Percentiles rank a stretch among this genome's conserved stretches.
Evolutionary conservation across 1,140 invertebrate genomes (phyloP).

Genomic region (Idris sp.): DNA sequence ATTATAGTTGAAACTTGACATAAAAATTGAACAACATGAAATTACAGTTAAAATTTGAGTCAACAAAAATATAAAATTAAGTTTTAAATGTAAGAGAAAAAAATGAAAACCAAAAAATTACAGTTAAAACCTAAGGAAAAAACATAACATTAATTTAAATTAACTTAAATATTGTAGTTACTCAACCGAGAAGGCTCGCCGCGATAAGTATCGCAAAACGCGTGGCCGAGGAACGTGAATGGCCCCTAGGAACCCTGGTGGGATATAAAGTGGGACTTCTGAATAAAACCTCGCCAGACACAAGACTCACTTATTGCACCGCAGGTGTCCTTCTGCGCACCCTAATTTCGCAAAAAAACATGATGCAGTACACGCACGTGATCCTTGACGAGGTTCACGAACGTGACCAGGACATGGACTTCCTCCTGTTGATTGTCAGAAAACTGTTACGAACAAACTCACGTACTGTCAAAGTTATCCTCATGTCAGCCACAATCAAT

Average conservation of each 20-base stretch:
- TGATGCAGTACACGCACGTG: slow-evolving; percentile 86
- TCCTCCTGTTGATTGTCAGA: slow-evolving; percentile 90
- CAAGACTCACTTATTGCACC: slow-evolving; percentile 92
- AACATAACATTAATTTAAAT: not conserved
- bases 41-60: too few species aligned
- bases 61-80: too few species aligned
- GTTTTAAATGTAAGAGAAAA: too few species aligned
- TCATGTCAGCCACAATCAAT: slow-evolving; percentile 93
- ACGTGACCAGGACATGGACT: slow-evolving; percentile 94
- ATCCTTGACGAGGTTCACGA: slow-evolving; percentile 96
- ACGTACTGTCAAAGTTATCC: slow-evolving; percentile 85
- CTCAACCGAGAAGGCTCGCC: slow-evolving; percentile 94
- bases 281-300: slow-evolving; percentile 87
- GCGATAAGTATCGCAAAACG: slow-evolving; percentile 94
- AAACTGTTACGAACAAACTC: slow-evolving; percentile 87
- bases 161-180: slow-evolving; percentile 79
- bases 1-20: too few species aligned
- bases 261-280: slow-evolving; percentile 92
- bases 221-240: slow-evolving; percentile 91
- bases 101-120: too few species aligned
- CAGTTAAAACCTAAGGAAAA: too few species aligned
- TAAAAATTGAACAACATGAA: too few species aligned
- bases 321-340: slow-evolving; percentile 92
- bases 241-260: slow-evolving; percentile 88
- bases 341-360: slow-evolving; percentile 85